phyloP scores from a whole-genome alignment of 2,797 vertebrate genomes.

The Anableps anableps region DNA sequence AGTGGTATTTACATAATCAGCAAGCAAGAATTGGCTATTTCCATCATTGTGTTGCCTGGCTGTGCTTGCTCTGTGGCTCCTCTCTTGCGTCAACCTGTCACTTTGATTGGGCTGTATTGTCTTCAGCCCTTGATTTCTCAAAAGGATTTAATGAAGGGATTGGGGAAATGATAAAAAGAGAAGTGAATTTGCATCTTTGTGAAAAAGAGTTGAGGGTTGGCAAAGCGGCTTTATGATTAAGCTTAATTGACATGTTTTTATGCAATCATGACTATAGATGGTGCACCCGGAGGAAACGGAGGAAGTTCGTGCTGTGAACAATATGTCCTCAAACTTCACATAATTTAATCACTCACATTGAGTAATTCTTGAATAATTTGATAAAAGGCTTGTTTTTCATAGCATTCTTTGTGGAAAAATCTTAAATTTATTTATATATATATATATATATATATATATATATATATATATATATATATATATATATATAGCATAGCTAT shows the following conservation, averaged over 20 bases:
- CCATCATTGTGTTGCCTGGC: conserved; percentile 25
- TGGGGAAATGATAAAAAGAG: conserved; percentile 39
- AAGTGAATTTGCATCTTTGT: conserved; percentile 26
- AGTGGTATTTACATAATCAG: conserved; percentile 76
- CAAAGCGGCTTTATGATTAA: conserved; percentile 1
- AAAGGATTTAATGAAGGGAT: conserved; percentile 50
- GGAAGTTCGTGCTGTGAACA: not conserved
- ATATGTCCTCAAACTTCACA: not conserved
- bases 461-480: no score
- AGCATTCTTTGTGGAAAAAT: not conserved
- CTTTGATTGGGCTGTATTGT: conserved; percentile 50
- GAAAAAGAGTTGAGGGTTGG: not conserved
- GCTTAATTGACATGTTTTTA: conserved; percentile 9
- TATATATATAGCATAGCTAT: not conserved
- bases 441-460: no score
- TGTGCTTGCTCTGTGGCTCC: conserved; percentile 22
- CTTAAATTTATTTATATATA: no score
- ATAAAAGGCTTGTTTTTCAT: not conserved
- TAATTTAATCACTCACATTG: not conserved
- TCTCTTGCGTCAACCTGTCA: conserved; percentile 37
- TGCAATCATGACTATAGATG: not conserved
- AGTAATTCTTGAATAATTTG: not conserved
- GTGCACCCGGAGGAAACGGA: not conserved
- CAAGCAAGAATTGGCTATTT: conserved; percentile 58
- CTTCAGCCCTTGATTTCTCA: conserved; percentile 51